These are phyloP conservation scores for Meghimatium bilineatum DNA, from an alignment of 2,888 invertebrate genomes.

Conservation along the genomic window DNA sequence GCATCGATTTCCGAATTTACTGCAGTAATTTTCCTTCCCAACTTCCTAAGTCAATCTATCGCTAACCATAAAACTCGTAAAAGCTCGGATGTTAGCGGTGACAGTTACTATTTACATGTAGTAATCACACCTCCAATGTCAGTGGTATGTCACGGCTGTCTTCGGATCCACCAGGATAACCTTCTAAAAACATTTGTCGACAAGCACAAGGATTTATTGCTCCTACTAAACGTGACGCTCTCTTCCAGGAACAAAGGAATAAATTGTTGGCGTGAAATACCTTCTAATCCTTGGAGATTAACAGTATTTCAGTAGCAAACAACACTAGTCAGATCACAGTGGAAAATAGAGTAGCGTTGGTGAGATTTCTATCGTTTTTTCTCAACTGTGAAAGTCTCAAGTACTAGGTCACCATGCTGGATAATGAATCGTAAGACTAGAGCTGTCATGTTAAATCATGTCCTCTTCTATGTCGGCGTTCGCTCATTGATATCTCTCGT, in stretches of 20 bases:
- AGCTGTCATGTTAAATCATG: too few relatives aligned
- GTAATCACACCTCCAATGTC: neutral
- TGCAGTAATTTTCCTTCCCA: too few relatives aligned
- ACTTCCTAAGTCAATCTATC: too few relatives aligned
- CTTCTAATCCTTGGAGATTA: neutral
- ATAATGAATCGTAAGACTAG: too few relatives aligned
- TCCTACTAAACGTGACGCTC: neutral
- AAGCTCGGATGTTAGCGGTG: neutral
- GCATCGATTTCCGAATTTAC: too few relatives aligned
- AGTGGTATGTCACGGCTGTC: neutral
- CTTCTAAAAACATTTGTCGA: neutral
- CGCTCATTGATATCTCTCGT: too few relatives aligned
- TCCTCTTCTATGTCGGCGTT: too few relatives aligned
- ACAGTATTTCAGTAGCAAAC: neutral
- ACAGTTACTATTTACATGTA: neutral
- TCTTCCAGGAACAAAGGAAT: neutral
- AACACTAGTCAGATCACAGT: neutral
- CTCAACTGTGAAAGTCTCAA: neutral
- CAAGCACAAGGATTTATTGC: neutral
- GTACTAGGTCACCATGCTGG: too few relatives aligned
- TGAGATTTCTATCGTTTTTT: neutral
- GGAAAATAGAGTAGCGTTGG: neutral
- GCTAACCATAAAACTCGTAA: too few relatives aligned
- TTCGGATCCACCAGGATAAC: neutral
- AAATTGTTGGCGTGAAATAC: neutral